Evolutionary conservation across 1,140 invertebrate species (phyloP), one percentile per base, ranked within the genome.

Genomic region (Sminthurides bifidus): DNA sequence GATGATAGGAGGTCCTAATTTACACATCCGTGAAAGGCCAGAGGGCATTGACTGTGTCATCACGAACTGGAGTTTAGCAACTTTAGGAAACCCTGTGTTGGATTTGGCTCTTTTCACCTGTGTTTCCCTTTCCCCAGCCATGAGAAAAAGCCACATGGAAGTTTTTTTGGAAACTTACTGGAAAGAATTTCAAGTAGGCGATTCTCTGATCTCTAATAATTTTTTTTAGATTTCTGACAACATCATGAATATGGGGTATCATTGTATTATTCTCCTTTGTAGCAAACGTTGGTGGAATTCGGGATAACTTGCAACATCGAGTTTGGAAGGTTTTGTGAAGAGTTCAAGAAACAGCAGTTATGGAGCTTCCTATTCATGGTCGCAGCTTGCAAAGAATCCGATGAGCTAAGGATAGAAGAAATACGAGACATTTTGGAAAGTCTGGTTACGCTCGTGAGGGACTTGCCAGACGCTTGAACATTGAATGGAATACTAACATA

Each of bases 31-130:
- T 4, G 30, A 30, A 26, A 10, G 30, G 8, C 4, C 6, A 27
- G 44, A 48, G 5, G 19, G 12, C 23, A 29, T 17, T 46, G 45
- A 48, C 1, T 55, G 52, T 21, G 17, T 17, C 19, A 55, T 55
- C 30, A 3, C 24, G 4, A 55, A 48, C 29, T 55, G 53, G 53
- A 31, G 33, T 23, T 48, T 37, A 6, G 29, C 43, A 12, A 30
- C 43, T n/a, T 29, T 55, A 30, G 53, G 53, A 8, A 10, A 26
- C 26, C 44, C 44, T 17, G 12, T 55, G 5, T 35, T 44, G 14
- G 53, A 55, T 31, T n/a, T 55, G 4, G 53, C 53, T 1, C 27
- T 55, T 21, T 33, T 55, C 17, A 33, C 41, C 6, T 48, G 24
- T 48, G 30, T 45, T 1, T 55, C 53, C 4, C 23, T 55, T 0